Evolutionary conservation across 37 sponge, comb jelly and placozoan genomes (phyloP), one percentile per base, ranked within the genome.

Genomic region (Chondrilla cf. caribensis): DNA sequence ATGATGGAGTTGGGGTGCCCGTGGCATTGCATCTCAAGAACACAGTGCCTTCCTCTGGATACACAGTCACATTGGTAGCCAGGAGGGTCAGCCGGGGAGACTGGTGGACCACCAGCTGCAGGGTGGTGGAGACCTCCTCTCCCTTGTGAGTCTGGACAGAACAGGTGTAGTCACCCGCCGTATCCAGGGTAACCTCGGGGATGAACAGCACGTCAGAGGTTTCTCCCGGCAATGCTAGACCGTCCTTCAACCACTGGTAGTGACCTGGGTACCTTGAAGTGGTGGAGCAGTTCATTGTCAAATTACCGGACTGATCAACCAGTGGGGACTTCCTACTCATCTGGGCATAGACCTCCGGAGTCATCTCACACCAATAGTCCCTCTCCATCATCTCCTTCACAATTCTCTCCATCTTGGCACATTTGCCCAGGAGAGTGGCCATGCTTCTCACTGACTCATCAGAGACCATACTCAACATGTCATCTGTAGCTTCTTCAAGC

Each of bases 241-340:
- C 68, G 2, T 67, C 68, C 68, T 67, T 67, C 68, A 67, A 33
- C 68, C 68, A 67, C 68, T 67, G 68, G 33, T 33, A 67, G 68
- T 33, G 68, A 67, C 17, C 15, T 28, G 26, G 26, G 68, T 31
- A 67, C 68, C 29, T 67, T 28, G 68, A 67, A 33, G 68, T 29
- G 26, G 35, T 31, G 68, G 68, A 67, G 33, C 68, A 67, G 7
- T n/a, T 1, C 33, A 33, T 31, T 17, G 29, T 33, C 68, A 67
- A 17, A 17, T 33, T 29, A 33, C 33, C 35, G 33, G 35, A 28
- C 31, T 29, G 15, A 18, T 17, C 33, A 18, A 67, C 68, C 51
- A 47, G 9, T 26, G 68, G 68, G 26, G 68, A 67, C 35, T 67
- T 32, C 17, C 35, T 28, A 8, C 33, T 33, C 31, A 29, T 33